phyloP scores from a whole-genome alignment of 2,888 invertebrate genomes.

The Arge pagana region DNA sequence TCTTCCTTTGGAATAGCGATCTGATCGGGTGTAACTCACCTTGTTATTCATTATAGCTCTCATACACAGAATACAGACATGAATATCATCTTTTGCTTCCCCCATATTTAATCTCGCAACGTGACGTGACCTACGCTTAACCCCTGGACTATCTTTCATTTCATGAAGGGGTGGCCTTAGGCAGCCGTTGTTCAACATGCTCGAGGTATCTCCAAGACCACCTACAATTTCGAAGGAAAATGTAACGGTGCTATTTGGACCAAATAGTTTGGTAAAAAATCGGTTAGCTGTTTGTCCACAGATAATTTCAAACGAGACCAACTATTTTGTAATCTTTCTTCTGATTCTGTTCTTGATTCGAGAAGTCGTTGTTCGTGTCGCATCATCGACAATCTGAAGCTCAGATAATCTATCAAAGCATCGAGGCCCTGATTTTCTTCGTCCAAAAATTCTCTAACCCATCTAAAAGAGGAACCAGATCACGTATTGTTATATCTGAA shows the following conservation, averaged over 20 bases:
- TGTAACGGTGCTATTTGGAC: background rate
- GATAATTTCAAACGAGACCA: conserved; percentile 22
- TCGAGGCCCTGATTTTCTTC: conserved; percentile 95
- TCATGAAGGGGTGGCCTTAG: conserved; percentile 64
- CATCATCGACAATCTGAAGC: conserved; percentile 94
- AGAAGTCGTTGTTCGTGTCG: conserved; percentile 83
- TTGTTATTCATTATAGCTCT: conserved; percentile 99
- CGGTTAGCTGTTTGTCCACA: conserved; percentile 24
- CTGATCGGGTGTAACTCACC: too few relatives aligned
- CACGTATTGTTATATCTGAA: background rate
- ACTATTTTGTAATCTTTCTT: conserved; percentile 70
- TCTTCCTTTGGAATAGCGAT: background rate
- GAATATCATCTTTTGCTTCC: conserved; percentile 96
- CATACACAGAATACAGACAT: conserved; percentile 98
- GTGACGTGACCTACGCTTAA: conserved; percentile 78
- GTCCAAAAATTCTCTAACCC: conserved; percentile 98
- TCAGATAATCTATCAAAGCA: conserved; percentile 96
- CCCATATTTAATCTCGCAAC: conserved; percentile 92
- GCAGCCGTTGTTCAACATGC: conserved; percentile 55
- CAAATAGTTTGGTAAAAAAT: conserved; percentile 23
- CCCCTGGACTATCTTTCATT: conserved; percentile 70
- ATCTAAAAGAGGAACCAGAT: conserved; percentile 65
- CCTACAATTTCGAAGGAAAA: conserved; percentile 27
- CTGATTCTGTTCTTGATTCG: conserved; percentile 75
- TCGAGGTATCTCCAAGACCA: conserved; percentile 45